These are phyloP conservation scores for Smutsia gigantea DNA, from an alignment of 2,797 vertebrate genomes.

Conservation along the genomic window DNA sequence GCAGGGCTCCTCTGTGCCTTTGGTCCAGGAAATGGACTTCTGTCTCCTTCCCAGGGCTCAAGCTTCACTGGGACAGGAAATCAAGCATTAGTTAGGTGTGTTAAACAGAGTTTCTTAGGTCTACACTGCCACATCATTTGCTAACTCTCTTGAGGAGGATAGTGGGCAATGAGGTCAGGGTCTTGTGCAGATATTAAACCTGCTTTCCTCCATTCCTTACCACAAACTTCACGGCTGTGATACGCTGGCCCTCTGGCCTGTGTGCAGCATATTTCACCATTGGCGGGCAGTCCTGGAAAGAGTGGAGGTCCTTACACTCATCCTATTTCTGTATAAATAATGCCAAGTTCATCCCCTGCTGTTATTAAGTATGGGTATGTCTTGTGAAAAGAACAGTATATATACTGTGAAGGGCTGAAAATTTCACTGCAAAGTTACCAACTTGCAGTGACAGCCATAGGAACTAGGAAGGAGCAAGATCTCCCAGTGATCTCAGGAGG, in stretches of 20 bases:
- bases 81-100: neutral
- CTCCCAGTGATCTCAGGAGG: neutral
- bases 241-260: neutral
- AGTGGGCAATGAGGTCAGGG: neutral
- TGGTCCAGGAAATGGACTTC: constrained; percentile 56
- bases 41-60: constrained; percentile 4
- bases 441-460: neutral
- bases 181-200: neutral
- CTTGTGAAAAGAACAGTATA: neutral
- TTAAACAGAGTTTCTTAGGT: neutral
- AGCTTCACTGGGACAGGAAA: neutral
- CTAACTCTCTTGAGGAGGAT: constrained; percentile 7
- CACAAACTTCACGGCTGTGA: neutral
- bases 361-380: neutral
- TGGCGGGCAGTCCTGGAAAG: neutral
- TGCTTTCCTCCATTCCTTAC: neutral
- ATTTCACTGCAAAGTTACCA: neutral
- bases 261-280: neutral
- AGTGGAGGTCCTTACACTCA: neutral
- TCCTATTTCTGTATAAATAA: neutral
- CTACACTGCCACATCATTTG: neutral
- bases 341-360: neutral
- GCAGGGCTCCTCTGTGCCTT: neutral
- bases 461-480: neutral
- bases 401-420: neutral